phyloP scores from a whole-genome alignment of 30 jellyfish, hydroid and myxozoan species.

The Cassiopea xamachana region DNA sequence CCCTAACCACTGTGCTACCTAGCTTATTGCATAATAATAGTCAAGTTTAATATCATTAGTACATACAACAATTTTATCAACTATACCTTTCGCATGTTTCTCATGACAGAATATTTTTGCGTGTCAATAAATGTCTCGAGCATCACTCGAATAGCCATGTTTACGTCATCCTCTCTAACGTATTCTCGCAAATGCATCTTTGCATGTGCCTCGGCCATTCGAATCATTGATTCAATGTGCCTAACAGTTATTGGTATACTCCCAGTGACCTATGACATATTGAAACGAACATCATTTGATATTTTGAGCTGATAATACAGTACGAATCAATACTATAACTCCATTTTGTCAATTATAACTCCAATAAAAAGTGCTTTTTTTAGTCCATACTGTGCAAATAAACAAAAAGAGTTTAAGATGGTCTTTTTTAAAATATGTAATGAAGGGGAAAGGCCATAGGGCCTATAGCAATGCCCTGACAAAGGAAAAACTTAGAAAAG shows the following conservation, averaged over 20 bases:
- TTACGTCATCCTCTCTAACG: slow-evolving; percentile 95
- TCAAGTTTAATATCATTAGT: too few species aligned
- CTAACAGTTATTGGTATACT: slow-evolving; percentile 97
- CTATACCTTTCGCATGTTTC: slow-evolving; percentile 87
- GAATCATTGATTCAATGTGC: slow-evolving; percentile 91
- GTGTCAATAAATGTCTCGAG: slow-evolving; percentile 96
- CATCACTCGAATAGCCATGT: slow-evolving; percentile 97
- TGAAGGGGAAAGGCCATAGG: too few species aligned
- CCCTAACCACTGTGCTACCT: too few species aligned
- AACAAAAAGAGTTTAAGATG: too few species aligned
- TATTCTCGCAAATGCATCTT: slow-evolving; percentile 92
- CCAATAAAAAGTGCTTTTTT: too few species aligned
- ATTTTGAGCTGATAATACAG: background rate
- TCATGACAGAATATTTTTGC: slow-evolving; percentile 93
- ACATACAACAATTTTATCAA: too few species aligned
- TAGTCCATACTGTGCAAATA: too few species aligned
- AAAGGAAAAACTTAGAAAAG: too few species aligned
- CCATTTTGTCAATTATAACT: too few species aligned
- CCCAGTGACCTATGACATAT: slow-evolving; percentile 78
- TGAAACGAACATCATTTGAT: background rate
- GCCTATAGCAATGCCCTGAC: too few species aligned
- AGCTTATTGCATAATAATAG: too few species aligned
- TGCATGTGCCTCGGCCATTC: slow-evolving; percentile 98
- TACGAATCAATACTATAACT: background rate
- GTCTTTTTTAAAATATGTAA: too few species aligned